phyloP scores from a whole-genome alignment of 2,888 invertebrate genomes.

The Erebia palarica region DNA sequence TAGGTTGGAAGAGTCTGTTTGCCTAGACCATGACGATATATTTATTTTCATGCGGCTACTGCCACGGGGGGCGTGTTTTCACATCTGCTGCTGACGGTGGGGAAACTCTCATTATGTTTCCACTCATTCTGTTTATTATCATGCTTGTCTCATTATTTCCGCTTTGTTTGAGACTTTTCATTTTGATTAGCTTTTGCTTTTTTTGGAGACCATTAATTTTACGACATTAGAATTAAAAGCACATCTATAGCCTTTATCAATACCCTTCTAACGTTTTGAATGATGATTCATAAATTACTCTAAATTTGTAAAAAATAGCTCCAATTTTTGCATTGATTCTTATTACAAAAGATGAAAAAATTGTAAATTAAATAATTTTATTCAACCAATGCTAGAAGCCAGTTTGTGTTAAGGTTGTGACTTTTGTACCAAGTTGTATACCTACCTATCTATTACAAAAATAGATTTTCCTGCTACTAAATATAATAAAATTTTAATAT shows the following conservation, averaged over 20 bases:
- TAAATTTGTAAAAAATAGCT: background rate
- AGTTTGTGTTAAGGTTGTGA: background rate
- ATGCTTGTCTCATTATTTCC: slow-evolving; percentile 22
- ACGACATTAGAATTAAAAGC: background rate
- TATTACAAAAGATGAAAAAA: too few relatives aligned
- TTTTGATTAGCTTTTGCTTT: slow-evolving; percentile 1
- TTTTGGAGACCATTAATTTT: slow-evolving; percentile 6
- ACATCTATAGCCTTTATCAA: background rate
- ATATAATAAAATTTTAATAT: slow-evolving; percentile 23
- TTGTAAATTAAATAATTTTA: too few relatives aligned
- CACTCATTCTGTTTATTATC: slow-evolving; percentile 40
- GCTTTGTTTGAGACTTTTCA: slow-evolving; percentile 2
- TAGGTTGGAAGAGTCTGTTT: slow-evolving; percentile 51
- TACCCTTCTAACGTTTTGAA: background rate
- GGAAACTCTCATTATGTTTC: slow-evolving; percentile 42
- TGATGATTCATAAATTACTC: background rate
- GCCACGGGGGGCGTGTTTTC: slow-evolving; percentile 50
- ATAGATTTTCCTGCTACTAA: slow-evolving; percentile 28
- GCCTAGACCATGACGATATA: slow-evolving; percentile 59
- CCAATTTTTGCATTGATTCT: too few relatives aligned
- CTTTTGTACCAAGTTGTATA: background rate
- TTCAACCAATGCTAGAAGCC: background rate
- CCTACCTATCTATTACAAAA: slow-evolving; percentile 4
- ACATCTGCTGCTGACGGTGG: slow-evolving; percentile 46
- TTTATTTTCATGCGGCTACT: slow-evolving; percentile 68